phyloP scores from a whole-genome alignment of 2,113 vertebrate species.

The Tretioscincus oriximinensis region DNA sequence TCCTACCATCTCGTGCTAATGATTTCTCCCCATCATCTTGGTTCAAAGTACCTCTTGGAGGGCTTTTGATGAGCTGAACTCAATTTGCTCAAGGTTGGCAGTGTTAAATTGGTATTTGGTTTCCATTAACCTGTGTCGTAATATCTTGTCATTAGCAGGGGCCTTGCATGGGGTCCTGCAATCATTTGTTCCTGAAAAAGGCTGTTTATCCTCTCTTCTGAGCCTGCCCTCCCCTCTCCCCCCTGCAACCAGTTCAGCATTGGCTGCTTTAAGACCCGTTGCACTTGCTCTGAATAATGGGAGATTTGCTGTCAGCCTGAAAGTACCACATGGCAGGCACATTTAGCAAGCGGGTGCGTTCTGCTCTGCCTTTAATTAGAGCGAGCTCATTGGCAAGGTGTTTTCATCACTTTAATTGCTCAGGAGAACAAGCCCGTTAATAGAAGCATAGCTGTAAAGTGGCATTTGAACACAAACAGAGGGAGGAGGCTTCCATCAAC shows the following conservation, averaged over 20 bases:
- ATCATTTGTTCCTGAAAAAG: slow-evolving; percentile 47
- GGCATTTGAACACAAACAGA: neutral
- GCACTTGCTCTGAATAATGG: neutral
- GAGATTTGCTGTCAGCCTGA: neutral
- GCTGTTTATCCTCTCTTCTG: slow-evolving; percentile 5
- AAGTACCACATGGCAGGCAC: neutral
- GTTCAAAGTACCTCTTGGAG: slow-evolving; percentile 64
- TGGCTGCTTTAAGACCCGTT: fast-evolving
- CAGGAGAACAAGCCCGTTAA: slow-evolving; percentile 14
- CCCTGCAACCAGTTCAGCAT: slow-evolving; percentile 17
- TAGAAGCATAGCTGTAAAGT: slow-evolving; percentile 11
- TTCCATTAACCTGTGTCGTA: slow-evolving; percentile 69
- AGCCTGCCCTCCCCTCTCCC: neutral
- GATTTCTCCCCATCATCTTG: slow-evolving; percentile 44
- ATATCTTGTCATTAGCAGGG: slow-evolving; percentile 66
- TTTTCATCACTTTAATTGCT: slow-evolving; percentile 6
- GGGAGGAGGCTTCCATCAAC: neutral
- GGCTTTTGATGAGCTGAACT: slow-evolving; percentile 70
- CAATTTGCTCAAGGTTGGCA: slow-evolving; percentile 68
- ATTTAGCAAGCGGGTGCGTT: slow-evolving; percentile 12
- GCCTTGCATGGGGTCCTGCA: slow-evolving; percentile 49
- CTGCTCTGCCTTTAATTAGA: neutral
- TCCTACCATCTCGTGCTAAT: slow-evolving; percentile 60
- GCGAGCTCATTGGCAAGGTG: neutral
- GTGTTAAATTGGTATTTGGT: slow-evolving; percentile 71